phyloP scores from a whole-genome alignment of 2,113 vertebrate genomes.

The Zonotrichia leucophrys region DNA sequence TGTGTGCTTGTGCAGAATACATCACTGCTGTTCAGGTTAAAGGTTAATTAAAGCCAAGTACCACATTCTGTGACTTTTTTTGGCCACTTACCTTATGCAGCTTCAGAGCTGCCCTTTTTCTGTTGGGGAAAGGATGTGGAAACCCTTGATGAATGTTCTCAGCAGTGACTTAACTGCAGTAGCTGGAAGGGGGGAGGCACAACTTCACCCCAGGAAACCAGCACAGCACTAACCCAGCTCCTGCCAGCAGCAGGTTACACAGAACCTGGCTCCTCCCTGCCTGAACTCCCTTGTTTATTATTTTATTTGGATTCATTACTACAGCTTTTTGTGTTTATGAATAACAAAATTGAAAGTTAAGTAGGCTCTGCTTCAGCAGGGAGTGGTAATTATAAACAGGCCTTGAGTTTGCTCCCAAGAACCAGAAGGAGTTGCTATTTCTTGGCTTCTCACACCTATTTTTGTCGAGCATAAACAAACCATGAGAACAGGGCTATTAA shows the following conservation, averaged over 20 bases:
- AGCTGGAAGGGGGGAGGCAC: neutral
- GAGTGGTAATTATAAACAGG: neutral
- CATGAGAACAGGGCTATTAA: neutral
- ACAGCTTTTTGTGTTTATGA: rapidly evolving
- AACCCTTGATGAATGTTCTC: rapidly evolving
- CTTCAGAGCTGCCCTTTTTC: neutral
- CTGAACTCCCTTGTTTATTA: rapidly evolving
- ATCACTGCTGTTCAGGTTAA: neutral
- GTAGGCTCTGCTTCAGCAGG: neutral
- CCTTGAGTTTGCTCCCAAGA: neutral
- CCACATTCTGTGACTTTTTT: neutral
- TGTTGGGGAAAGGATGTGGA: neutral
- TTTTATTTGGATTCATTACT: neutral
- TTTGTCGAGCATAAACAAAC: neutral
- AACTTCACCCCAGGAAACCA: neutral
- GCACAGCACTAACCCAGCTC: neutral
- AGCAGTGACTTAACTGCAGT: neutral
- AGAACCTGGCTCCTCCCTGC: neutral
- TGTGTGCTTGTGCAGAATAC: neutral
- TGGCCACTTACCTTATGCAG: neutral
- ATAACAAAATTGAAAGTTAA: neutral
- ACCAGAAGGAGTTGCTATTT: neutral
- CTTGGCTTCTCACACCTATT: neutral
- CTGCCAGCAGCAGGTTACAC: neutral
- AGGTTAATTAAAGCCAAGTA: neutral